phyloP scores from a whole-genome alignment of 2,113 vertebrate genomes.

The Myanophis thanlyinensis region DNA sequence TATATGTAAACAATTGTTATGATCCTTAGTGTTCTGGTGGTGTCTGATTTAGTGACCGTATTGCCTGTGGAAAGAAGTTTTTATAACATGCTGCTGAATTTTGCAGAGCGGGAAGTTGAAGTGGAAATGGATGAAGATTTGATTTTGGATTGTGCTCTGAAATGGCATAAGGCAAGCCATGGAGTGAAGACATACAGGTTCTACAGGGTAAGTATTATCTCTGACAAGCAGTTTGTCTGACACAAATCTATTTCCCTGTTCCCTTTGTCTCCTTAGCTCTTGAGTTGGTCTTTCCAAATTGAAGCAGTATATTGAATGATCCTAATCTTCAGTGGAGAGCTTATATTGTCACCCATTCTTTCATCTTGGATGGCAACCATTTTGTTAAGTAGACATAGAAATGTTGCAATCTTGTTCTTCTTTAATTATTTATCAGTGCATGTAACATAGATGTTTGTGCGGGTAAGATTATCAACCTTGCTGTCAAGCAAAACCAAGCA shows the following conservation, averaged over 20 bases:
- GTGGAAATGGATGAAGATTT: conserved; percentile 26
- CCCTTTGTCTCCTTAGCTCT: background rate
- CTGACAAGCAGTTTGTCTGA: background rate
- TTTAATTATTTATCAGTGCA: no score
- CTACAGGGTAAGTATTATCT: background rate
- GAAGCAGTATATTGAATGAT: no score
- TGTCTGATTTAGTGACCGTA: no score
- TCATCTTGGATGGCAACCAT: background rate
- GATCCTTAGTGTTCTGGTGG: no score
- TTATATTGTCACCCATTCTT: background rate
- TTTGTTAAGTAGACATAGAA: background rate
- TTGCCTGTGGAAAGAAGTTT: no score
- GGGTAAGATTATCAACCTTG: no score
- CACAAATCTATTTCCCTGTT: background rate
- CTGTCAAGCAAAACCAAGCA: no score
- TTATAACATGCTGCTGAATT: conserved; percentile 1
- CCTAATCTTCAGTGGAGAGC: background rate
- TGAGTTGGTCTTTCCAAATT: background rate
- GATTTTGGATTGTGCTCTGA: conserved; percentile 30
- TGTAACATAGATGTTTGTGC: no score
- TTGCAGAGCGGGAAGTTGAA: conserved; percentile 10
- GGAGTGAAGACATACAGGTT: background rate
- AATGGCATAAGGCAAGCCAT: conserved; percentile 5
- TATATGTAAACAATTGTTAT: no score
- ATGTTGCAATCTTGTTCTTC: background rate